phyloP scores from a whole-genome alignment of 2,113 vertebrate species.

The Rhinolophus sinicus region DNA sequence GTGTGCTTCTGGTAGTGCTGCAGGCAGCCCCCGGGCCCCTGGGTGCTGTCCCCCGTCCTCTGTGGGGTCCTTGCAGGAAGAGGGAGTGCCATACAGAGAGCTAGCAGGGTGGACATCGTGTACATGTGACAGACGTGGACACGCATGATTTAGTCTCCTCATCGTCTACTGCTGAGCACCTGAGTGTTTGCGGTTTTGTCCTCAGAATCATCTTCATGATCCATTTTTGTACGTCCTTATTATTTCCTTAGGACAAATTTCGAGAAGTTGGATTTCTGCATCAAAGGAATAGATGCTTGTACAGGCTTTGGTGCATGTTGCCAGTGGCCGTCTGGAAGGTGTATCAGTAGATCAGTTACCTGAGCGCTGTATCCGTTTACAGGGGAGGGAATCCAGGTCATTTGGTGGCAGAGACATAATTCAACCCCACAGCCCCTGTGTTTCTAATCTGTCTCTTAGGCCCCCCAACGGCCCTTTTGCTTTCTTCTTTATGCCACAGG shows the following conservation, averaged over 20 bases:
- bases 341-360: neutral
- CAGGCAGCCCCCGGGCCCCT: fast-evolving
- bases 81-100: fast-evolving
- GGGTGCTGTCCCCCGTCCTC: no score
- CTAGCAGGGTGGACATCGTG: neutral
- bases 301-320: neutral
- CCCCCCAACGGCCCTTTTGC: no score
- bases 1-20: fast-evolving
- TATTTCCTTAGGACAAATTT: neutral
- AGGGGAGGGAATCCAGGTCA: neutral
- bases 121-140: fast-evolving
- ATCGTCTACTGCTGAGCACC: no score
- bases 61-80: neutral
- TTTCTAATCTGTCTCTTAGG: neutral
- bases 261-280: neutral
- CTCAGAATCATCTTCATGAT: neutral
- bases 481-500: neutral
- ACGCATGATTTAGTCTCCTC: fast-evolving
- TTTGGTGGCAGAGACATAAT: neutral
- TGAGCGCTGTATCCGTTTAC: neutral
- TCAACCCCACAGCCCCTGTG: neutral
- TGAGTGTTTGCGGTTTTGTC: neutral
- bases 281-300: neutral
- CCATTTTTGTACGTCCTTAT: neutral
- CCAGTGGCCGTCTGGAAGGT: neutral